Evolutionary conservation across 1,140 invertebrate genomes (phyloP).

Genomic region (Heliothis subflexa): DNA sequence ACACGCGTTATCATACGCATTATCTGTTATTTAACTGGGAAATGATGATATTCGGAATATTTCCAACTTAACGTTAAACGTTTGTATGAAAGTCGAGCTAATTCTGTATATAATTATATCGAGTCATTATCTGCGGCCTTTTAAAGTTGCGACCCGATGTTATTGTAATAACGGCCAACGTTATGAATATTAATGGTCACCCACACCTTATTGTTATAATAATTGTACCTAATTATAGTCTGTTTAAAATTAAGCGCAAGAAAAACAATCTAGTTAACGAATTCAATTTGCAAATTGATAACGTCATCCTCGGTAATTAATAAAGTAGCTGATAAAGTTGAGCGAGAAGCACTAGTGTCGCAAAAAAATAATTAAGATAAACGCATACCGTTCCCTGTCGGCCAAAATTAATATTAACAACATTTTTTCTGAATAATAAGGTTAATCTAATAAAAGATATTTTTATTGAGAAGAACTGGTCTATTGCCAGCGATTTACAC

Average conservation of each 20-base stretch:
- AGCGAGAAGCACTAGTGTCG: conserved; percentile 6
- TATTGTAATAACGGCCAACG: conserved; percentile 28
- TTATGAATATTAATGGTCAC: conserved; percentile 39
- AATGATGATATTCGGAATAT: background rate
- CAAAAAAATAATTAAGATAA: conserved; percentile 20
- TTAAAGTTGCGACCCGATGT: conserved; percentile 8
- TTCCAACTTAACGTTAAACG: background rate
- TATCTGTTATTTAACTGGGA: conserved; percentile 1
- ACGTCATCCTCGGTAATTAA: conserved; percentile 22
- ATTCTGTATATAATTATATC: conserved; percentile 4
- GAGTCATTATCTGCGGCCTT: conserved; percentile 26
- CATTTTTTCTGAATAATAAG: too few species aligned
- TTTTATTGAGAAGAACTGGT: background rate
- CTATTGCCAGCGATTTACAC: background rate
- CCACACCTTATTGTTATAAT: conserved; percentile 34
- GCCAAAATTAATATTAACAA: too few species aligned
- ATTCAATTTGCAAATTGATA: conserved; percentile 39
- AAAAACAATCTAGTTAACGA: conserved; percentile 9
- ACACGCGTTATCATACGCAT: conserved; percentile 20
- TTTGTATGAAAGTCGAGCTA: background rate
- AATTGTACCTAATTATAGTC: conserved; percentile 18
- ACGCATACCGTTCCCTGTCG: background rate
- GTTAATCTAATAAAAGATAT: background rate
- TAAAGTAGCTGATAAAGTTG: conserved; percentile 23
- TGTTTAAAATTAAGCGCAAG: conserved; percentile 16